phyloP scores from a whole-genome alignment of 2,888 invertebrate genomes.

The Acanthococcus lagerstroemiae region DNA sequence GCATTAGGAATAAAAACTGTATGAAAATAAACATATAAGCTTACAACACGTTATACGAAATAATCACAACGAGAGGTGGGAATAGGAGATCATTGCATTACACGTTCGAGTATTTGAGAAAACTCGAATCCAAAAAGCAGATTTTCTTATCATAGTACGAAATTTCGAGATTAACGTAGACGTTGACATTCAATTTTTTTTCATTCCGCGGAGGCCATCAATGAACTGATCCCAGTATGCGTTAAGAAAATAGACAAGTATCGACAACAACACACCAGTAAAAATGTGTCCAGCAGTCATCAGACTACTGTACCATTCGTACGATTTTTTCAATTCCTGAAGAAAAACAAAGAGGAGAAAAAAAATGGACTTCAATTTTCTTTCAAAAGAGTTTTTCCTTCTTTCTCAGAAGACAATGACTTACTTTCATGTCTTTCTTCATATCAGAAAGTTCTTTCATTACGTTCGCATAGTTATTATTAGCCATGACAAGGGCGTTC shows the following conservation, averaged over 20 bases:
- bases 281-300: neutral
- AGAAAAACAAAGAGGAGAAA: neutral
- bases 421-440: neutral
- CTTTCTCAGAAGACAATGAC: neutral
- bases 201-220: neutral
- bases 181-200: neutral
- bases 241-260: neutral
- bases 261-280: neutral
- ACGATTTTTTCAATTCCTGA: neutral
- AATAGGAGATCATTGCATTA: neutral
- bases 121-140: neutral
- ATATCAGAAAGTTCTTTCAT: neutral
- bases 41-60: neutral
- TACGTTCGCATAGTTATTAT: neutral
- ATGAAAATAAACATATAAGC: neutral
- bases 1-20: neutral
- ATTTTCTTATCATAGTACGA: neutral
- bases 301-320: neutral
- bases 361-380: neutral
- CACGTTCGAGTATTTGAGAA: neutral
- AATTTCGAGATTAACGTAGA: neutral
- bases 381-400: neutral
- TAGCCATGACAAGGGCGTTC: neutral
- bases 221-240: neutral
- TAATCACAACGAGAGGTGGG: neutral